Percentiles rank a stretch among this genome's conserved stretches.
These are phyloP conservation scores for Elephas maximus DNA, from an alignment of 2,113 vertebrate genomes.

Conservation along the genomic window DNA sequence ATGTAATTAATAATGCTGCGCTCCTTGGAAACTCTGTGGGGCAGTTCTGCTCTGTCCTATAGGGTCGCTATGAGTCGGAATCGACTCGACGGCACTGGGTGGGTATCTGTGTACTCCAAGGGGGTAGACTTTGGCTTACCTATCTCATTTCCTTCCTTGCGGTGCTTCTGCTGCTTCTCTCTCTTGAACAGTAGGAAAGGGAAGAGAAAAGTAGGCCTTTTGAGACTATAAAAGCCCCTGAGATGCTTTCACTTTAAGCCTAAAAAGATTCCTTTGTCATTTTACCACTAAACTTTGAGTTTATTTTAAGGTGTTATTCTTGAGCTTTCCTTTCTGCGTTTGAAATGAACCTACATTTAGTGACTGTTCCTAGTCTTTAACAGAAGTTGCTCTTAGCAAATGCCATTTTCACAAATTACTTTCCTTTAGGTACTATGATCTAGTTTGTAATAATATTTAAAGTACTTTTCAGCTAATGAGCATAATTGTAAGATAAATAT, in stretches of 20 bases:
- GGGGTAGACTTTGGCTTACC: background rate
- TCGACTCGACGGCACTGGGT: too few species aligned
- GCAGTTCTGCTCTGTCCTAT: too few species aligned
- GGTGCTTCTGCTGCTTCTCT: background rate
- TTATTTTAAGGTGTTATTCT: conserved; percentile 41
- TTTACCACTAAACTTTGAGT: conserved; percentile 57
- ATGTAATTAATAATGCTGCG: too few species aligned
- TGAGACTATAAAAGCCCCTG: conserved; percentile 9
- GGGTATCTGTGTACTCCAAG: background rate
- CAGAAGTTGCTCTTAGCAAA: background rate
- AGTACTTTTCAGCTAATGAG: background rate
- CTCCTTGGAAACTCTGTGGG: too few species aligned
- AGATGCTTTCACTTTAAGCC: conserved; percentile 57
- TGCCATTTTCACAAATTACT: conserved; percentile 40
- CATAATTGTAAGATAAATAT: conserved; percentile 19
- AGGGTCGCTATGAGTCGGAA: too few species aligned
- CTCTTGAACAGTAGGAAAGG: background rate
- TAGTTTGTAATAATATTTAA: conserved; percentile 17
- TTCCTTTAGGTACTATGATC: background rate
- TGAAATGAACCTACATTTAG: conserved; percentile 60
- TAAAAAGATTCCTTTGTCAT: conserved; percentile 53
- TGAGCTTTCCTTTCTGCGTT: conserved; percentile 18
- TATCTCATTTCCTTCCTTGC: conserved; percentile 10
- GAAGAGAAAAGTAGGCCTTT: conserved; percentile 9
- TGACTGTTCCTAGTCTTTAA: background rate